Base-by-base conservation (phyloP, 2,797 vertebrate genomes). In the Fundulus diaphanus region DNA sequence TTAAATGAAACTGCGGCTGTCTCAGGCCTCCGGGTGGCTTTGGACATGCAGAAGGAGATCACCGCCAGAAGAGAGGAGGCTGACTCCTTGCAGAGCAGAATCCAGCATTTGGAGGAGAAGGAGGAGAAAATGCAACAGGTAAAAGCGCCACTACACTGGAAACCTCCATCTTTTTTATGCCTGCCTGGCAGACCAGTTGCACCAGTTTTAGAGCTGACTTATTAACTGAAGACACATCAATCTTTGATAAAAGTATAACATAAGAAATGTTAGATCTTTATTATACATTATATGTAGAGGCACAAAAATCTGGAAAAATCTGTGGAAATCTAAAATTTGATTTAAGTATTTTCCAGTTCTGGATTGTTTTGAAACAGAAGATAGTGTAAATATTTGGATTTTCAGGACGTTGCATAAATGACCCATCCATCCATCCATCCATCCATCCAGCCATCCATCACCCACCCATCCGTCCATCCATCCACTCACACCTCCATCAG, bases 31-130 rank as follows among this genome's bases (percentile, higher is more conserved):
- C 95, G 94, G 89, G 93, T 95, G 86, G 96, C 96, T 65, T 83
- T 93, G 85, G 92, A 94, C 79, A 96, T 97, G 96, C 96, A 98
- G 92, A 94, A 94, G 89, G 94, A 95, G 87, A 93, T 98, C 87
- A 97, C 96, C 35, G 94, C 94, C 78, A 95, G 94, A 83, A 95
- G 96, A 86, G 93, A 95, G 80, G 95, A 97, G 79, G 94, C 95
- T 4, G 96, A 97, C 84, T 90, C 85, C 2, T 91, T 98, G 76
- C 94, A 96, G 87, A 93, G 92, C 91, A 96, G 93, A 90, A 95
- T 97, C 78, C 95, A 96, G 54, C 94, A 96, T 76, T 89, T 98
- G 79, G 94, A 98, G 92, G 96, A 96, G 56, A 92, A 85, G 0
- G 78, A 94, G 70, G 93, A 95, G 56, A 95, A 92, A 29, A 73